A percentile compares a stretch with the other conserved stretches of the same genome.
These are phyloP conservation scores for Eudyptes chrysolophus DNA, from an alignment of 2,113 vertebrate genomes.

Conservation along the genomic window DNA sequence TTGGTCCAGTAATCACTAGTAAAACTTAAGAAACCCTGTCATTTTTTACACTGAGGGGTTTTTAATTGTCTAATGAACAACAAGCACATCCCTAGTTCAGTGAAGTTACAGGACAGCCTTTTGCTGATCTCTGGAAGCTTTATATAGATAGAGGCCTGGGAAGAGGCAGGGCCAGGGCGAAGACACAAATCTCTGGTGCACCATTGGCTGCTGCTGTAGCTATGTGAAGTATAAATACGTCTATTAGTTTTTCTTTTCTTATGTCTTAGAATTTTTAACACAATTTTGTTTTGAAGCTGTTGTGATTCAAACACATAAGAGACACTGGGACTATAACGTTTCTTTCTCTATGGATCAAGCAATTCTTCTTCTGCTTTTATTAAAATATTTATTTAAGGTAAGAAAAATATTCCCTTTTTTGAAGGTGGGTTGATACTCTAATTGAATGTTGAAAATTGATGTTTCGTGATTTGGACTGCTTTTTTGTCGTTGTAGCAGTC, in stretches of 20 bases:
- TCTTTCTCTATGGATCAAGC: slow-evolving; percentile 65
- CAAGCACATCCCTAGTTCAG: not conserved
- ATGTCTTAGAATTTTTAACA: not conserved
- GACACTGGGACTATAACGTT: not conserved
- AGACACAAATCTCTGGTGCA: accelerated
- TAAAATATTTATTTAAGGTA: slow-evolving; percentile 72
- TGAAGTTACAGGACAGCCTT: not conserved
- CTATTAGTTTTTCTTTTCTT: not conserved
- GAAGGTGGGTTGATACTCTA: not conserved
- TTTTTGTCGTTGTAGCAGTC: not conserved
- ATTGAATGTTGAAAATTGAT: not conserved
- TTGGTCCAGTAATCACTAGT: not conserved
- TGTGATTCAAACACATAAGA: not conserved
- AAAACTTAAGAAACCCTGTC: not conserved
- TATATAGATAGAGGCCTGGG: not conserved
- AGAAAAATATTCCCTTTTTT: not conserved
- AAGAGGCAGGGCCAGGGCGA: not conserved
- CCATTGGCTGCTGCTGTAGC: not conserved
- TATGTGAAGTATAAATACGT: not conserved
- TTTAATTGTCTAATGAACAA: not conserved
- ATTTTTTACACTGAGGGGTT: accelerated
- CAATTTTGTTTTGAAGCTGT: not conserved
- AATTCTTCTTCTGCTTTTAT: slow-evolving; percentile 61
- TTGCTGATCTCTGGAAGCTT: not conserved
- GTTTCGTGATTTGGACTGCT: not conserved